Evolutionary conservation across 2,797 vertebrate species (phyloP), one percentile per base, ranked within the genome.

Genomic region (Orientallactaga sibirica): DNA sequence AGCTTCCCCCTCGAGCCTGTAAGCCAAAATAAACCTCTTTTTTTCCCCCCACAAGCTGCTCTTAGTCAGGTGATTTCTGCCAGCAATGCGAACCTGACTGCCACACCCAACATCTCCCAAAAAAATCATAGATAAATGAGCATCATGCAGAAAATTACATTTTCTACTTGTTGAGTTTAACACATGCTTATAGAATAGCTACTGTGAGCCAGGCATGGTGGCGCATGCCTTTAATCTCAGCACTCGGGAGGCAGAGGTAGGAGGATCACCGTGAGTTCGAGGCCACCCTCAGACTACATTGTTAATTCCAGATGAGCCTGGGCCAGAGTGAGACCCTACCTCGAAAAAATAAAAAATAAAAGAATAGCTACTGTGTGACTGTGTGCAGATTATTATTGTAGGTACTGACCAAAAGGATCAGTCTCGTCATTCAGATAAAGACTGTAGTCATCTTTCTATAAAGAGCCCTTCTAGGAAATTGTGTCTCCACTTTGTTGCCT

Each of bases 381-480:
- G 33, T 37, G 33, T 37, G 25, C 70, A 81, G 66, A 37, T 86
- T 73, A 58, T 37, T 94, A 5, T 3, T 1, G 67, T 85, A 58
- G 62, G 81, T 74, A 24, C 24, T 88, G 48, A 91, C 24, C 37
- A 71, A 74, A 88, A 73, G 62, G 22, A 2, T 68, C 67, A 24
- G 58, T 55, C 81, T 92, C 22, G 43, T 15, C 25, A 41, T 82
- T 84, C 41, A 15, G n/a, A 62, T 79, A 66, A 93, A 84, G 48
- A 83, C 52, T 29, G 33, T 33, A 5, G 11, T 81, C 29, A 87
- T 75, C 58, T 89, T 75, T 80, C 61, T 90, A 33, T 20, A 61
- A 70, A 88, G n/a, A 94, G n/a, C 48, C n/a, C 43, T 70, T 91
- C 71, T 76, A 86, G 67, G 84, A 94, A 89, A 71, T 58, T 86